phyloP scores from a whole-genome alignment of 2,797 vertebrate species.

The Nyctibius grandis region DNA sequence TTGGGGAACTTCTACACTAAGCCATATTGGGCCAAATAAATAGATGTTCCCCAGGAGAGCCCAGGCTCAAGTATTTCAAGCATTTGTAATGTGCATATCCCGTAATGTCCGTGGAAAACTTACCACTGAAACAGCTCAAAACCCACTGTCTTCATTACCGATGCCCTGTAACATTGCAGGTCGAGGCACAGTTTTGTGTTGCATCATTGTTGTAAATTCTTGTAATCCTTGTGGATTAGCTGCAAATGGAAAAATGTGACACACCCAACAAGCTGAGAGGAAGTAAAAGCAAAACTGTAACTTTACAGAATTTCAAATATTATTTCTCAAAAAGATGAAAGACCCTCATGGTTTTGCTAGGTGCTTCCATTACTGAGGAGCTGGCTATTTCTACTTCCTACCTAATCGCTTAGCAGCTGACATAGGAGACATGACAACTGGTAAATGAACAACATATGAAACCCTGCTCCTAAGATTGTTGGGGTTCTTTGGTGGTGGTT shows the following conservation, averaged over 20 bases:
- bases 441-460: neutral
- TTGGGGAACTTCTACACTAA: neutral
- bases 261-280: neutral
- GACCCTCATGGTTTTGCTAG: neutral
- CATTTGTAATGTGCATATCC: neutral
- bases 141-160: neutral
- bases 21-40: neutral
- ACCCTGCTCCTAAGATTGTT: neutral
- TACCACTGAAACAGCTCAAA: neutral
- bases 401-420: neutral
- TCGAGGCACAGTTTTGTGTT: neutral
- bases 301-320: neutral
- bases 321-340: neutral
- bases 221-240: neutral
- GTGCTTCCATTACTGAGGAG: neutral
- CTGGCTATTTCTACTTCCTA: neutral
- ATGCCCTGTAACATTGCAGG: neutral
- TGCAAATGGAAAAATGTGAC: neutral
- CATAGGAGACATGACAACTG: neutral
- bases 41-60: neutral
- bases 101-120: fast-evolving
- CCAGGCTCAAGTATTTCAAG: neutral
- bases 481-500: neutral
- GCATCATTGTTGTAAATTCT: neutral
- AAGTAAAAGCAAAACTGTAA: neutral